Base-by-base conservation (phyloP, 1,140 invertebrate species). In the Pseudomyrmex pallidus region DNA sequence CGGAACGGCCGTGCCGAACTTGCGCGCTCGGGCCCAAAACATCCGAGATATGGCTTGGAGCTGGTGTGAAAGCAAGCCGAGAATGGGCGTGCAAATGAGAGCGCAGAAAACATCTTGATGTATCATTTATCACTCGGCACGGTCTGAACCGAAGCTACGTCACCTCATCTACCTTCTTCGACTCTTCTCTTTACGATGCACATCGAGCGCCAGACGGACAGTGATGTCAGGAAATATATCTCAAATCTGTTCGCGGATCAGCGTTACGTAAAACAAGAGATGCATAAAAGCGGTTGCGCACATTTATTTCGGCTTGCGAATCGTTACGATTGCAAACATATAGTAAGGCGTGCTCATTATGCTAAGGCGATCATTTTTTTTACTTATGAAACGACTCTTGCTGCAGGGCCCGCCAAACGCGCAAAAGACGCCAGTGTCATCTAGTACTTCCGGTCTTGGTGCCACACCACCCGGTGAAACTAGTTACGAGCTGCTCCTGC, bases 401-500 rank as follows among this genome's bases (percentile, higher is more conserved):
- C 56, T 5, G 1, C 88, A 96, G 95, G 98, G 98, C 72, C 98
- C 98, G 57, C 98, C 98, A 74, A 99, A 97, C 94, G 97, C 97
- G 22, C 96, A 98, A 91, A 97, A 98, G 89, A 95, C 95, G 52
- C 91, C 93, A 20, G 83, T 89, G 50, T 93, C 93, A 25, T 95
- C 95, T 1, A 93, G 94, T 0, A 94, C 94, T 35, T 94, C 95
- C 62, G 90, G 92, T 56, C 90, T 94, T 44, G 92, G 90, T n/a
- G 92, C 94, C 56, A 91, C 94, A 7, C 93, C 94, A 15, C 90
- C 92, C 78, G 95, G 95, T 57, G 98, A 98, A 93, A 98, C 98
- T 1, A 97, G 97, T 9, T 99, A 99, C 91, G 98, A 99, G 91
- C 93, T 99, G 67, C 95, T 99, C 20, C 95, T 99, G 25, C 97